Percentiles rank a stretch among this genome's conserved stretches.
Conservation (phyloP, 2,888 invertebrate species). For the Chrysolina oricalcia region DNA sequence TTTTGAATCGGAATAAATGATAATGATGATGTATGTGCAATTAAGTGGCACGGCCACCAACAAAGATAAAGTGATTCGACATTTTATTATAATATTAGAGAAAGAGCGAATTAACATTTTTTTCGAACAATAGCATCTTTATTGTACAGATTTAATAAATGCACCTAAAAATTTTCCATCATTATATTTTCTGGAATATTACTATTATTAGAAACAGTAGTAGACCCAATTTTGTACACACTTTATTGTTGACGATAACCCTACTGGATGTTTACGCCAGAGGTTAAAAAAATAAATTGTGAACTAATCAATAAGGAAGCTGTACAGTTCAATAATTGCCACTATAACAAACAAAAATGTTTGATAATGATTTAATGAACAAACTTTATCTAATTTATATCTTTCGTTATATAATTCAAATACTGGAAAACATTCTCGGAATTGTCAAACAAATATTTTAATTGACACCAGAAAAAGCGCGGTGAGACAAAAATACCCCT, state of each 20-base stretch:
- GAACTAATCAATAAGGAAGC: slow-evolving; percentile 12
- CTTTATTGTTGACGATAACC: slow-evolving; percentile 13
- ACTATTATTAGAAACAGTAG: too few species aligned
- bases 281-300: not conserved
- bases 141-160: too few species aligned
- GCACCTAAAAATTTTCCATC: too few species aligned
- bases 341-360: not conserved
- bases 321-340: not conserved
- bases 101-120: too few species aligned
- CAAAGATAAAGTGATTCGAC: too few species aligned
- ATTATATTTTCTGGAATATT: too few species aligned
- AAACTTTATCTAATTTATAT: not conserved
- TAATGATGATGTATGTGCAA: too few species aligned
- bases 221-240: not conserved
- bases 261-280: not conserved
- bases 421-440: not conserved
- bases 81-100: too few species aligned
- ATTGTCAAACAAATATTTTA: not conserved
- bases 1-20: too few species aligned
- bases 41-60: too few species aligned
- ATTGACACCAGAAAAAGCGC: not conserved
- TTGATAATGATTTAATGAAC: not conserved
- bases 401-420: not conserved
- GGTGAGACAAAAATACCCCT: too few species aligned
- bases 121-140: too few species aligned